Conservation (phyloP, 2,888 invertebrate species). For the Caenorhabditis sp. region DNA sequence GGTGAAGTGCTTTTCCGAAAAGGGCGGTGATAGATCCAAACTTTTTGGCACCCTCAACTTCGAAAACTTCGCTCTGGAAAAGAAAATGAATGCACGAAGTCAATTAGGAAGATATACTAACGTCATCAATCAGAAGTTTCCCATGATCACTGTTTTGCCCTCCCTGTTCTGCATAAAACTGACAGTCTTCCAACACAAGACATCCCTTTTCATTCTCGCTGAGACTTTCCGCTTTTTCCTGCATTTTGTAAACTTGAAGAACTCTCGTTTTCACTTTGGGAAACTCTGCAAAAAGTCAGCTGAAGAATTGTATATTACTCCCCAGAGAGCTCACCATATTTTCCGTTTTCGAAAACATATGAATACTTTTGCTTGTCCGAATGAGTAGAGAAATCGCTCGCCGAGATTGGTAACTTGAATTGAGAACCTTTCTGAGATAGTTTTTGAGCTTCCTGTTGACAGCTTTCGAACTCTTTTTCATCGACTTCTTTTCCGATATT, state of each 20-base stretch:
- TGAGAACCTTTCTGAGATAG: slow-evolving; percentile 51
- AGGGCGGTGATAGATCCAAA: slow-evolving; percentile 44
- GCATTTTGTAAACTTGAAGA: slow-evolving; percentile 35
- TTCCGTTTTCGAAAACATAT: slow-evolving; percentile 19
- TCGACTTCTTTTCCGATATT: slow-evolving; percentile 65
- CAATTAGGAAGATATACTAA: too few relatives aligned
- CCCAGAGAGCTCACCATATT: slow-evolving; percentile 35
- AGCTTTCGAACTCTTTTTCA: slow-evolving; percentile 55
- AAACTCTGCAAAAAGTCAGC: slow-evolving; percentile 38
- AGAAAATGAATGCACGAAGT: too few relatives aligned
- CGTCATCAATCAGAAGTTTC: slow-evolving; percentile 15
- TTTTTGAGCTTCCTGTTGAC: slow-evolving; percentile 45
- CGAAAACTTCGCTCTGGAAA: slow-evolving; percentile 48
- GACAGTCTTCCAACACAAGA: slow-evolving; percentile 64
- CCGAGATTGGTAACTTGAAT: slow-evolving; percentile 30
- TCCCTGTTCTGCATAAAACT: slow-evolving; percentile 67
- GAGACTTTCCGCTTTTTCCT: slow-evolving; percentile 25
- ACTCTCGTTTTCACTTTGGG: slow-evolving; percentile 30
- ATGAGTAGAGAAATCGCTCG: slow-evolving; percentile 43
- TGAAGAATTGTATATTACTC: slow-evolving; percentile 2
- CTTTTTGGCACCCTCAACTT: slow-evolving; percentile 54
- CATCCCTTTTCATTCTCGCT: slow-evolving; percentile 36
- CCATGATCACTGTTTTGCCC: slow-evolving; percentile 57
- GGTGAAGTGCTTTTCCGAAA: slow-evolving; percentile 24
- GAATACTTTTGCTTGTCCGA: slow-evolving; percentile 54